Conservation (phyloP, 2,888 invertebrate genomes). For the Pseudococcus viburni region DNA sequence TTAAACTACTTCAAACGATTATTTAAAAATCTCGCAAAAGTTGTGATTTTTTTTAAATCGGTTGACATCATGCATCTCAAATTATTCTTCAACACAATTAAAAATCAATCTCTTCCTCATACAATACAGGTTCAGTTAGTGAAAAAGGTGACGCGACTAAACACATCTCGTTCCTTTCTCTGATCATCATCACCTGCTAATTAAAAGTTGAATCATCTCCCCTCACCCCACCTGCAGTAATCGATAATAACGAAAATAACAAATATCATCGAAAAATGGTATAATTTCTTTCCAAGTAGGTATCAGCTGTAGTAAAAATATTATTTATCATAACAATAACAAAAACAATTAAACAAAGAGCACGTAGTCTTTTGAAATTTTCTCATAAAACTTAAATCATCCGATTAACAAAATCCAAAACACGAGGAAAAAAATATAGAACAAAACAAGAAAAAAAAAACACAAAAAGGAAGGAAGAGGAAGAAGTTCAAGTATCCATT, state of each 20-base stretch:
- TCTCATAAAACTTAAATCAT: background rate
- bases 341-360: slow-evolving; percentile 13
- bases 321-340: slow-evolving; percentile 14
- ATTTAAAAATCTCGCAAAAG: too few species aligned
- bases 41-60: too few species aligned
- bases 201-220: too few species aligned
- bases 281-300: slow-evolving; percentile 13
- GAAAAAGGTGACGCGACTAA: too few species aligned
- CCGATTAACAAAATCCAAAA: slow-evolving; percentile 4
- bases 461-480: slow-evolving; percentile 7
- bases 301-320: slow-evolving; percentile 1
- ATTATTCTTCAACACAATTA: too few species aligned
- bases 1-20: background rate
- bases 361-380: background rate
- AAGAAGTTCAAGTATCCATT: background rate
- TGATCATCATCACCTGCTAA: too few species aligned
- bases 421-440: background rate
- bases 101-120: too few species aligned
- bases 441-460: background rate
- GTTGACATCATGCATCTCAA: too few species aligned
- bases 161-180: too few species aligned
- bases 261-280: slow-evolving; percentile 2
- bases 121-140: too few species aligned
- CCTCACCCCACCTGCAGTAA: too few species aligned
- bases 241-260: background rate